A percentile compares a stretch with the other conserved stretches of the same genome.
Evolutionary conservation across 2,797 vertebrate species (phyloP).

Genomic region (Myiotriccus ornatus): DNA sequence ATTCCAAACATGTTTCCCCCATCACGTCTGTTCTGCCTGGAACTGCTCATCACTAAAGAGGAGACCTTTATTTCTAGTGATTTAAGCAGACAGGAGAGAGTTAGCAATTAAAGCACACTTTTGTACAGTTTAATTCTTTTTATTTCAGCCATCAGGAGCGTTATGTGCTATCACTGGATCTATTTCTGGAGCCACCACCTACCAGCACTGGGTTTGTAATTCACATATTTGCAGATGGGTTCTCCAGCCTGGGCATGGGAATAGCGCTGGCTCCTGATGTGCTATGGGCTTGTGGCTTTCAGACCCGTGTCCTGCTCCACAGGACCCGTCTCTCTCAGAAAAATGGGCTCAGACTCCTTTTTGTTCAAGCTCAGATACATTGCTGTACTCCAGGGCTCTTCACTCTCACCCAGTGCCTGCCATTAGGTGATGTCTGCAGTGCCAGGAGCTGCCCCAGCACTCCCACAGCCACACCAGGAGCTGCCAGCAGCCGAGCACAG

Average conservation of each 20-base stretch:
- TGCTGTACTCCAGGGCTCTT: neutral
- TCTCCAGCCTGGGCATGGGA: neutral
- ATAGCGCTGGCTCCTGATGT: neutral
- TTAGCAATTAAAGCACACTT: slow-evolving; percentile 40
- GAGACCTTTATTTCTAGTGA: slow-evolving; percentile 46
- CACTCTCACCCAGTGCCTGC: accelerated
- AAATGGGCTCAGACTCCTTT: neutral
- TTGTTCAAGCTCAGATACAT: neutral
- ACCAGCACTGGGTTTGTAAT: neutral
- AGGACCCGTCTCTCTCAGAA: neutral
- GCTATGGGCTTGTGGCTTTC: neutral
- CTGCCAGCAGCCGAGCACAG: neutral
- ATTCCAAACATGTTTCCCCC: slow-evolving; percentile 63
- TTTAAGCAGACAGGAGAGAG: slow-evolving; percentile 35
- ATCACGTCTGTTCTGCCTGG: slow-evolving; percentile 52
- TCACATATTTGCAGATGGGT: neutral
- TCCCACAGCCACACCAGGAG: accelerated
- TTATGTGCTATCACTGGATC: neutral
- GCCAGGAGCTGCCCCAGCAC: neutral
- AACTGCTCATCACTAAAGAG: slow-evolving; percentile 24
- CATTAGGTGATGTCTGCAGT: neutral
- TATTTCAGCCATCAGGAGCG: neutral
- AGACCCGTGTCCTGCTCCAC: accelerated
- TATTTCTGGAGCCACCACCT: neutral
- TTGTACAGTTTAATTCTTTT: slow-evolving; percentile 44